Evolutionary conservation across 2,888 invertebrate genomes (phyloP).

Genomic region (Tupiocoris notatus): DNA sequence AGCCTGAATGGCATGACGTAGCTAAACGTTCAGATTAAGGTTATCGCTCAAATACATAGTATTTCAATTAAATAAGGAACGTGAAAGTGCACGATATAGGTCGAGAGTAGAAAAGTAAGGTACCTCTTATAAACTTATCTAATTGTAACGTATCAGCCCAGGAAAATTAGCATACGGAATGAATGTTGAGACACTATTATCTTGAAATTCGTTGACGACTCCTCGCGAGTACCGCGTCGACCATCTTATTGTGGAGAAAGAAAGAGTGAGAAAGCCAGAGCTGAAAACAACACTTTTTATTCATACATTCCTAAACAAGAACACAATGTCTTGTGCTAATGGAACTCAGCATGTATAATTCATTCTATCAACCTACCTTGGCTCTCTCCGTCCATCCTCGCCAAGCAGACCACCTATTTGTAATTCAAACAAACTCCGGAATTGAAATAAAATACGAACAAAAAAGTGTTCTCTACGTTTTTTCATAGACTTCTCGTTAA

Average conservation of each 20-base stretch:
- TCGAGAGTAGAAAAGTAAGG: neutral
- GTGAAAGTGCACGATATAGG: neutral
- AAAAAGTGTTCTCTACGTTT: constrained; percentile 25
- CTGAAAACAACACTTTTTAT: constrained; percentile 41
- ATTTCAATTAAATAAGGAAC: neutral
- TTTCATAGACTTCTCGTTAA: constrained; percentile 26
- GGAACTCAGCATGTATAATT: constrained; percentile 40
- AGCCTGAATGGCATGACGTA: too few species aligned
- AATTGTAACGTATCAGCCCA: neutral
- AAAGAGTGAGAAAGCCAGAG: constrained; percentile 1
- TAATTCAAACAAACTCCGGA: constrained; percentile 40
- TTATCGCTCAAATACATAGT: neutral
- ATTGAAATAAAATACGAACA: constrained; percentile 41
- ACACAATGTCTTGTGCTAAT: constrained; percentile 41
- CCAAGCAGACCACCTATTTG: constrained; percentile 24
- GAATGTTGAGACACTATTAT: constrained; percentile 28
- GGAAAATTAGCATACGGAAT: constrained; percentile 4
- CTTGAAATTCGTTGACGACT: constrained; percentile 29
- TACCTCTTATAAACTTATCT: neutral
- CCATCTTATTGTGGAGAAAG: neutral
- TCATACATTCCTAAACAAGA: constrained; percentile 42
- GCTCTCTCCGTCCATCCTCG: constrained; percentile 1
- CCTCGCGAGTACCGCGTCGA: constrained; percentile 1
- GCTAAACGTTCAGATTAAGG: too few species aligned
- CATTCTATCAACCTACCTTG: constrained; percentile 27